Base-by-base conservation (phyloP, 2,113 vertebrate species). In the Anseranas semipalmata region DNA sequence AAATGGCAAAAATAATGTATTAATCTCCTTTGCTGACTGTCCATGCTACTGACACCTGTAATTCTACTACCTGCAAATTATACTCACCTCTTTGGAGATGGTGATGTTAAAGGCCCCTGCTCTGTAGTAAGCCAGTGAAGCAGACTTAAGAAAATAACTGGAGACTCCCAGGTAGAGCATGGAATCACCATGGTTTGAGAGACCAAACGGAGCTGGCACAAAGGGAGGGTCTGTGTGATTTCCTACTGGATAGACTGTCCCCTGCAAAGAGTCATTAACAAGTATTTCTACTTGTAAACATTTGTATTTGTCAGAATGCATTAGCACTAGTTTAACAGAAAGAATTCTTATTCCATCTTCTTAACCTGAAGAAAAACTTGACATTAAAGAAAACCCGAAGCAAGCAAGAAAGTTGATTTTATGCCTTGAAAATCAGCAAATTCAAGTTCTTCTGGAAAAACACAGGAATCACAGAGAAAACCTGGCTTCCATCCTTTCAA, bases 101-200 rank as follows among this genome's bases (percentile, higher is more conserved):
- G 59, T 93, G 90, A 95, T 48, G 7, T 96, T 85, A 71, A 97
- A 97, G 33, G 88, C 95, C 14, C 97, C 96, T 20, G 96, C 90
- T 63, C 48, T 89, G 66, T 96, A 98, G 74, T 98, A 95, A 43
- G 96, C 94, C 45, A 97, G 93, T n/a, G 96, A 98, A 10, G 97
- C 97, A 24, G 97, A 97, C 15, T 88, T 92, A 35, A 98, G 94
- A 83, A 98, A 97, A 78, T 97, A 98, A 67, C 65, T 91, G 2
- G 97, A 97, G 71, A 98, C 72, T 50, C 97, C 96, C 30, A 98
- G 12, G 75, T 97, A 96, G 7, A 98, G 59, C 94, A 98, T 97
- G 18, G 95, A 97, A 72, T 97, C 94, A 37, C 8, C 33, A 55
- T 77, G 62, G 14, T 95, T 77, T 7, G 96, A 97, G 45, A 98